A percentile compares a stretch with the other conserved stretches of the same genome.
These are phyloP conservation scores for Drosophila macrospina DNA, from an alignment of 2,888 invertebrate genomes.

Conservation along the genomic window DNA sequence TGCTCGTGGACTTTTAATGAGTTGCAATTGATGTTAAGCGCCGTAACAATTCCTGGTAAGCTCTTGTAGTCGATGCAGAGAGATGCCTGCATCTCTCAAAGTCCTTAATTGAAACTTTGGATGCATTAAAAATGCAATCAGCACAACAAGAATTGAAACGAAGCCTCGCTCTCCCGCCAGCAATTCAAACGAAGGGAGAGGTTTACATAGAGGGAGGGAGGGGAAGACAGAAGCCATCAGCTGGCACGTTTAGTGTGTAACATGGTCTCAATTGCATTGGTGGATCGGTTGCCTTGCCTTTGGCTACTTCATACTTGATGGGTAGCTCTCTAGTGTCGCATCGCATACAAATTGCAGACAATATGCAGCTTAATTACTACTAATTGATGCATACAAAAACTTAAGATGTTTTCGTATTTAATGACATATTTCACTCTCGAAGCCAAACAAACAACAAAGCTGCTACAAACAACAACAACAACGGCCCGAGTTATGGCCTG, in stretches of 20 bases:
- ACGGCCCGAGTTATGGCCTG: constrained; percentile 63
- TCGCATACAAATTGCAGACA: constrained; percentile 82
- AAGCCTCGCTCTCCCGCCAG: too few relatives aligned
- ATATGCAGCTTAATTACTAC: constrained; percentile 84
- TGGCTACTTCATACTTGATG: constrained; percentile 40
- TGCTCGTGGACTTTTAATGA: not conserved
- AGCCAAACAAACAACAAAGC: constrained; percentile 63
- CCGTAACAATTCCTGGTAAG: constrained; percentile 11
- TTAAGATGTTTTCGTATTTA: constrained; percentile 83
- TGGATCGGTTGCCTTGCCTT: constrained; percentile 54
- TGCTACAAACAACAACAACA: constrained; percentile 1
- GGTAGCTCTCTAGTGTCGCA: constrained; percentile 56
- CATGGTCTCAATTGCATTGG: constrained; percentile 63
- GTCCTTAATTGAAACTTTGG: constrained; percentile 72
- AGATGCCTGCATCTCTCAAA: constrained; percentile 26
- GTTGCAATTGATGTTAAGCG: not conserved
- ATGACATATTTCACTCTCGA: constrained; percentile 80
- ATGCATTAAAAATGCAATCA: constrained; percentile 77
- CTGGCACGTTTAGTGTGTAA: constrained; percentile 39
- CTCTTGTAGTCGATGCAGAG: not conserved
- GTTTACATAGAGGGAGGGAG: not conserved
- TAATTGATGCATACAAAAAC: constrained; percentile 84
- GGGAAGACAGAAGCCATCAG: constrained; percentile 22
- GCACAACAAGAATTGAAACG: constrained; percentile 57
- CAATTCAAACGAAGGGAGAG: too few relatives aligned